Evolutionary conservation across 2,797 vertebrate species (phyloP), one percentile per base, ranked within the genome.

Genomic region (Pterois miles): DNA sequence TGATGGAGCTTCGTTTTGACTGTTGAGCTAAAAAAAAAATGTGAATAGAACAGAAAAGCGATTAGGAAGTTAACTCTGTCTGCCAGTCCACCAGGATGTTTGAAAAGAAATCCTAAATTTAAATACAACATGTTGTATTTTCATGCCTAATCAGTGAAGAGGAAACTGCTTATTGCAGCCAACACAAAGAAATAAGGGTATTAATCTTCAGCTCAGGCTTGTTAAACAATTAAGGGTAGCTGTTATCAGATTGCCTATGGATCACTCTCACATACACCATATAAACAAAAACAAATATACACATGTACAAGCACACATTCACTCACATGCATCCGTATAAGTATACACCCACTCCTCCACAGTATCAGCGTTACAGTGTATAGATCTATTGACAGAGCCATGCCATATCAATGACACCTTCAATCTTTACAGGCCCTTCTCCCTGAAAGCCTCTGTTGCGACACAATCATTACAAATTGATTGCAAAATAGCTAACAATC

Each of bases 401-500:
- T 74, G 85, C 80, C 84, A 83, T 94, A 93, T 94, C 94, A 95
- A 86, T 93, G 92, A 93, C 94, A 94, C 93, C 85, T 89, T 93
- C 88, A 89, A 88, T 93, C 90, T 91, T 92, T 93, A 90, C 89
- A 91, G 92, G 86, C 88, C 88, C 94, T 94, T 97, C 96, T 97
- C 95, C 95, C 95, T 92, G 95, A 96, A 96, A 96, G 96, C 95
- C 92, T 96, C 95, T 97, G 96, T 97, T 97, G 96, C 95, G 96
- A 97, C 96, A 98, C 97, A 98, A 97, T 99, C 97, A 98, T 98
- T 99, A 99, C 98, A 99, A 99, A 99, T 99, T 97, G 98, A 99
- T 99, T 98, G 98, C 98, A 98, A 99, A 98, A 99, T 98, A 99
- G 97, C 97, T 99, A 98, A 99, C 97, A 98, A 99, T 99, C 97